Base-by-base conservation (phyloP, 2,888 invertebrate species). In the Quadroppia sp. region DNA sequence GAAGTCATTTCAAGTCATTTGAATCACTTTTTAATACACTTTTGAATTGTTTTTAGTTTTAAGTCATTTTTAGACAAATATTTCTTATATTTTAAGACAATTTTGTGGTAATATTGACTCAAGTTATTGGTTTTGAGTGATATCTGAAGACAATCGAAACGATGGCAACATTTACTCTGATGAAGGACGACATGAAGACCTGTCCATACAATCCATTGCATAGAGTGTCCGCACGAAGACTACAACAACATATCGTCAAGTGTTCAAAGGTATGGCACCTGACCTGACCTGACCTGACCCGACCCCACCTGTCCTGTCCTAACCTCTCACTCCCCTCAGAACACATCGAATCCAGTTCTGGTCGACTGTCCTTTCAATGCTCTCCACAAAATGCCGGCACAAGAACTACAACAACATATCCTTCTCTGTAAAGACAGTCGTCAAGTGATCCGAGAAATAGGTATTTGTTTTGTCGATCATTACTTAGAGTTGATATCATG, bases 131-230 rank as follows among this genome's bases (percentile, higher is more conserved):
- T 15, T 15, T 45, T 45, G 45, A 45, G 15, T 2, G 45, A 45
- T 15, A 45, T 15, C 15, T 45, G 36, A 11, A 32, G 32, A 32
- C n/a, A 30, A 30, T 59, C 28, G 2, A 67, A 42, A 42, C 67
- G 17, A 67, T 67, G 67, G 67, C 67, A 11, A 67, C 67, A 42
- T 67, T 67, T 20, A 67, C 40, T 20, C 42, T 7, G 15, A 30
- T 25, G 25, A 32, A n/a, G 11, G 71, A 71, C 25, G 71, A 32
- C 13, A 23, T 71, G 48, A 53, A 53, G 50, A 71, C 71, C 20
- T 71, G 71, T 71, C 71, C 71, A 1, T 71, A 71, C 50, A 71
- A 71, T 71, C 71, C 71, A 4, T n/a, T 71, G 20, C 71, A 71
- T 15, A 50, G 15, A 71, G 71, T 71, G 30, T 11, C 45, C 32